These are phyloP conservation scores for Sebastes ruberrimus DNA, from an alignment of 2,797 vertebrate genomes.

Conservation along the genomic window DNA sequence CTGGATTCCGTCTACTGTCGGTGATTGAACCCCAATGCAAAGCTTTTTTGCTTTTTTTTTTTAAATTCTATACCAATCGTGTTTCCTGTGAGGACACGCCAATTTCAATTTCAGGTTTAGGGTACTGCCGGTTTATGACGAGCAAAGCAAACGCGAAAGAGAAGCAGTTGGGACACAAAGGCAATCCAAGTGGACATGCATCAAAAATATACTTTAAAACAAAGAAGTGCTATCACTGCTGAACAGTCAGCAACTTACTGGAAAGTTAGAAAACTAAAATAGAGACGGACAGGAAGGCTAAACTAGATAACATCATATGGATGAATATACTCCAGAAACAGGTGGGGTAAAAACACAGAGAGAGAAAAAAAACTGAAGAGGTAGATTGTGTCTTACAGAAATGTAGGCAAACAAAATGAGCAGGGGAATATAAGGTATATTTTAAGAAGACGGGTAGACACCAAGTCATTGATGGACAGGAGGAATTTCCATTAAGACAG, in stretches of 20 bases:
- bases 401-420: constrained; percentile 17
- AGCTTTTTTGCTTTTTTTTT: background rate
- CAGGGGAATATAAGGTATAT: background rate
- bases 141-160: background rate
- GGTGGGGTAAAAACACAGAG: background rate
- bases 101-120: background rate
- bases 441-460: constrained; percentile 9
- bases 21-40: background rate
- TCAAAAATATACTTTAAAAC: background rate
- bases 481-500: constrained; percentile 23
- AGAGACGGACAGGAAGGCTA: background rate
- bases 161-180: background rate
- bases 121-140: background rate
- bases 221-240: background rate
- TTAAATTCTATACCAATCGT: background rate
- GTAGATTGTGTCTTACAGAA: constrained; percentile 10
- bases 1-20: background rate
- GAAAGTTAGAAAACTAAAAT: background rate
- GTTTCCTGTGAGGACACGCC: background rate
- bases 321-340: background rate
- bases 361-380: constrained; percentile 4
- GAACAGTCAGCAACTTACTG: background rate
- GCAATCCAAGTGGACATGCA: background rate
- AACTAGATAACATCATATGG: constrained; percentile 17
- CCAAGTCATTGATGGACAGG: constrained; percentile 35